Evolutionary conservation across 1,140 invertebrate genomes (phyloP), one percentile per base, ranked within the genome.

Genomic region (Carcinoscorpius rotundicauda): DNA sequence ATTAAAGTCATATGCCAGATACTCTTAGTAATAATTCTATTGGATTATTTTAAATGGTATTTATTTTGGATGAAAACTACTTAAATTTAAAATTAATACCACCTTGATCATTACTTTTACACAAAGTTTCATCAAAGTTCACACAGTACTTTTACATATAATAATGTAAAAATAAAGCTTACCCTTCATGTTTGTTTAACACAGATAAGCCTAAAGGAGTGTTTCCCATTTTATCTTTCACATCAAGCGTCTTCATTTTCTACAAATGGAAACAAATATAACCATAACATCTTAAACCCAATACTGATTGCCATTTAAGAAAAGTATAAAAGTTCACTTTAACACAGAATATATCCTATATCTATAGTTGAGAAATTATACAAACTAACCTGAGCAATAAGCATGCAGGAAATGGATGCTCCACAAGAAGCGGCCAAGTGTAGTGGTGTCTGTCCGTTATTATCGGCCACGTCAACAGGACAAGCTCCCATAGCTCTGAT

Each of bases 171-270:
- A 61, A 64, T 51, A 52, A 51, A 50, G 52, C 67, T 64, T 71
- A 77, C 77, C 78, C 79, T 70, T 80, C 76, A 72, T 80, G 78
- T 52, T 71, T 70, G 62, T 78, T 74, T 52, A 74, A 64, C 0
- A 81, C 76, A 51, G 81, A 77, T n/a, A 80, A 71, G 4, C 77
- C 76, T 29, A 82, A 72, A 10, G 81, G 77, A 53, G 81, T 80
- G 68, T 81, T 80, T 5, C 78, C 78, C 67, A 76, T 70, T 10
- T 71, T 72, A 64, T 82, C 79, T 65, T 71, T 72, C 11, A 65
- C 63, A 64, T 80, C 74, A 6, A 80, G 68, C 64, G 77, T 70
- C 29, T 74, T 74, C 48, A 72, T 70, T 64, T 71, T 74, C 74
- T 76, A 72, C 48, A 63, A 63, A 57, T 57, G 6, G 66, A 64